Conservation (phyloP, 2,113 vertebrate genomes). For the Gopherus evgoodei region DNA sequence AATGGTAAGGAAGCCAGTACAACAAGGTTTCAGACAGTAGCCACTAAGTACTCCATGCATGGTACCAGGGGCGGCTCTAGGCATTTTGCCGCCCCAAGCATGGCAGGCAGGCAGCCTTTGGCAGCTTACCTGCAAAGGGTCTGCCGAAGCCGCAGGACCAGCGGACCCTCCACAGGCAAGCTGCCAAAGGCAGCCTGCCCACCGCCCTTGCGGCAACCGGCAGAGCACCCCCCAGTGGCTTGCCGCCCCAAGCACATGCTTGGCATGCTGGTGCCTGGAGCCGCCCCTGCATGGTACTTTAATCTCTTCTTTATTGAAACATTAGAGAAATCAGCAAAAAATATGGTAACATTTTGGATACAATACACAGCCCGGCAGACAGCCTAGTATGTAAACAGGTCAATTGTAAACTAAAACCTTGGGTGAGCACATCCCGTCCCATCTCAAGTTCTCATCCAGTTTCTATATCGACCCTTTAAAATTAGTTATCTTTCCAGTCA, state of each 20-base stretch:
- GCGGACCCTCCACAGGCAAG: too few relatives aligned
- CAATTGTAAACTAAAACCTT: neutral
- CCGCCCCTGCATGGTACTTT: neutral
- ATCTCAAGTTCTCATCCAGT: neutral
- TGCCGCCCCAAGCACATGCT: too few relatives aligned
- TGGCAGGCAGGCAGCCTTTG: too few relatives aligned
- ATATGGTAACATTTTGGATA: neutral
- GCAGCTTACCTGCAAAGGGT: too few relatives aligned
- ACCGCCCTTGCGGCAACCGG: too few relatives aligned
- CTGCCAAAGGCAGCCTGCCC: too few relatives aligned
- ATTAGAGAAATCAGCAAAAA: neutral
- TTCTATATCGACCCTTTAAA: neutral
- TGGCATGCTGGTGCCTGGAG: too few relatives aligned
- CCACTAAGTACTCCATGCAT: neutral
- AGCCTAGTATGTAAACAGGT: neutral
- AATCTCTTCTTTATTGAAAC: neutral
- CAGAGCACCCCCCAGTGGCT: too few relatives aligned
- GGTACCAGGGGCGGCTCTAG: too few relatives aligned
- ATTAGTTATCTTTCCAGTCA: neutral
- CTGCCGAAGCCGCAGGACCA: too few relatives aligned
- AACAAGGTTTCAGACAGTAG: fast-evolving
- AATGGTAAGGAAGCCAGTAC: conserved; percentile 74
- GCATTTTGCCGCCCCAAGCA: too few relatives aligned
- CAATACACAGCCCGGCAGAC: neutral
- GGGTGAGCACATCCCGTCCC: fast-evolving